Evolutionary conservation across 1,140 invertebrate species (phyloP), one percentile per base, ranked within the genome.

Genomic region (Melitaea cinxia): DNA sequence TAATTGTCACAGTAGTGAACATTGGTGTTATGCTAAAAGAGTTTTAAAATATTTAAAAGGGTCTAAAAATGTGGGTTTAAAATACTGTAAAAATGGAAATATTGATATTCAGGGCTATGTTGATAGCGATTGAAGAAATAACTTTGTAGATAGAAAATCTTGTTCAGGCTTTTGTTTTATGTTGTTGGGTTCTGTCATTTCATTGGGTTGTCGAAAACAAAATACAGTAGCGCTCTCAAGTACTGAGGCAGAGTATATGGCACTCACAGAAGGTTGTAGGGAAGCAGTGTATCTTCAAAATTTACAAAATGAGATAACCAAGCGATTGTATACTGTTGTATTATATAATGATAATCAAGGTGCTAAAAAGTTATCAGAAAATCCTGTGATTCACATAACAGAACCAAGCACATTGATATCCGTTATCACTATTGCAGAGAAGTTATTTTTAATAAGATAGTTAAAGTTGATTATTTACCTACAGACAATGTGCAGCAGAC

Each of bases 191-290:
- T 30, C 12, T 30, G 52, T 23, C 3, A 47, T 55, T 9, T 62
- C 59, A 19, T 62, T 49, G 59, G 33, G 10, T 15, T 26, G 14
- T 33, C 47, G 35, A 24, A 62, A 62, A 53, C 60, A 54, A 42
- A 28, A 10, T 21, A 45, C 33, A 23, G 60, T 62, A 21, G 49
- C 49, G 0, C 15, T 62, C 1, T 62, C 60, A 0, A 54, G 60
- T 55, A 62, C 49, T 1, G 60, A 62, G n/a, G 35, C 50, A 5
- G 50, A 62, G 54, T 62, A 62, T 19, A 62, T 55, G 39, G 60
- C 35, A 0, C 17, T 62, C n/a, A 45, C 37, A 6, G 50, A 62
- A 30, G 50, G 19, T 9, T 54, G 33, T 33, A 54, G 21, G 33
- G 50, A 62, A 45, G 60, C 33, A 7, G 35, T 53, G 1, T 62